Evolutionary conservation across 2,888 invertebrate species (phyloP), one percentile per base, ranked within the genome.

Genomic region (Elmis aenea): DNA sequence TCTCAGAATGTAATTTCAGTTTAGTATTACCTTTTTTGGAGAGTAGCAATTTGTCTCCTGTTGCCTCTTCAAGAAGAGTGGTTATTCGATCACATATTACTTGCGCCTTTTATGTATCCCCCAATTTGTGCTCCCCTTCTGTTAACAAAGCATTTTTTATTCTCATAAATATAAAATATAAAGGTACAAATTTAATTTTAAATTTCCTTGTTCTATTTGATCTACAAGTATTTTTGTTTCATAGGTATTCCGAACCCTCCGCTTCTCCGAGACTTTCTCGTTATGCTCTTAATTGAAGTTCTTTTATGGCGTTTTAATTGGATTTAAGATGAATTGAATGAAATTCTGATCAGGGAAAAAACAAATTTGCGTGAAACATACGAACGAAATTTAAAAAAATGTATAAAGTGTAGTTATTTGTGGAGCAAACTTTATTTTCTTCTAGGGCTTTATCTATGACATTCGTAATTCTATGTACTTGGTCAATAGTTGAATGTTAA

Each of bases 291-390:
- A 18, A 6, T 18, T 18, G 18, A 18, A 18, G 18, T 18, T 18
- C 25, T 30, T 40, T 40, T 40, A 31, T 31, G 27, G 26, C 21
- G 26, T 35, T 35, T 40, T 40, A 40, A 40, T 40, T 40, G 23
- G 27, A 31, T 40, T 27, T 31, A 29, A 25, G 26, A 15, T 18
- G 16, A 14, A 38, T 29, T 40, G 35, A 40, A 35, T 40, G 8
- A 18, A 18, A 18, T 5, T 18, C 18, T 5, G 8, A 8, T 18
- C 18, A n/a, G n/a, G 18, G 8, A 18, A 6, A 18, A 18, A 18
- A 18, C 8, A 18, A 18, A 18, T 18, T 18, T 18, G 18, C 8
- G 5, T 18, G 5, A 6, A 8, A 6, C 18, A n/a, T n/a, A n/a
- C n/a, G n/a, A n/a, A n/a, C n/a, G n/a, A n/a, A n/a, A n/a, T n/a